phyloP scores from a whole-genome alignment of 2,888 invertebrate genomes.

The Nephrocerus scutellatus region DNA sequence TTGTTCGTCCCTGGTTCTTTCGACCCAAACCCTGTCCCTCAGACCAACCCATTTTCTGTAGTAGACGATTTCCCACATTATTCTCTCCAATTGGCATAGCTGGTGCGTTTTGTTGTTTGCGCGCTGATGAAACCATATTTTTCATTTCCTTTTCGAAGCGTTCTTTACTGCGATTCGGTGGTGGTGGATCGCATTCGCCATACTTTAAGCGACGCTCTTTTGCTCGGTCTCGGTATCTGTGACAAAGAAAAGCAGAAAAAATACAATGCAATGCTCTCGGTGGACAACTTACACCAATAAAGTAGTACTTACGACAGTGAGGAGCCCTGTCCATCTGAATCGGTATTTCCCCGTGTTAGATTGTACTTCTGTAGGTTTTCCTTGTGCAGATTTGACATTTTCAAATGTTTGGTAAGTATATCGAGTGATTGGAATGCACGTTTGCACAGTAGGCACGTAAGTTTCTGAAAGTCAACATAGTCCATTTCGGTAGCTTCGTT shows the following conservation, averaged over 20 bases:
- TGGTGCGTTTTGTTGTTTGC: constrained; percentile 42
- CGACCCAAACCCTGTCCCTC: constrained; percentile 94
- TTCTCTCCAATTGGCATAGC: constrained; percentile 62
- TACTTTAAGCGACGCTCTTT: constrained; percentile 92
- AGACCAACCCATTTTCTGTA: constrained; percentile 99
- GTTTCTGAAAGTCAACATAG: constrained; percentile 78
- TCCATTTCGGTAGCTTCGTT: constrained; percentile 61
- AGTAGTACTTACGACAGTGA: constrained; percentile 25
- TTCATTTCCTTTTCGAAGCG: constrained; percentile 58
- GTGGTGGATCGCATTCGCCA: constrained; percentile 72
- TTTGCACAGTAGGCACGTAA: constrained; percentile 92
- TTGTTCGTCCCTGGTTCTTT: constrained; percentile 84
- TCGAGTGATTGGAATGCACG: constrained; percentile 88
- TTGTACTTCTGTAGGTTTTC: constrained; percentile 64
- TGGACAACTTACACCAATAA: background rate
- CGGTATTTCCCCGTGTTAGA: constrained; percentile 30
- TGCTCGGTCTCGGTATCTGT: constrained; percentile 83
- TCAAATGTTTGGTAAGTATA: constrained; percentile 81
- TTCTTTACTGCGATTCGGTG: constrained; percentile 64
- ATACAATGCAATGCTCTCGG: background rate
- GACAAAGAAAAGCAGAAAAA: background rate
- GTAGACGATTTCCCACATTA: constrained; percentile 88
- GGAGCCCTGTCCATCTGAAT: constrained; percentile 20
- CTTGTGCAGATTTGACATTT: constrained; percentile 90
- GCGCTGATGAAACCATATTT: constrained; percentile 43